Conservation (phyloP, 2,113 vertebrate genomes). For the Formicarius rufipectus region DNA sequence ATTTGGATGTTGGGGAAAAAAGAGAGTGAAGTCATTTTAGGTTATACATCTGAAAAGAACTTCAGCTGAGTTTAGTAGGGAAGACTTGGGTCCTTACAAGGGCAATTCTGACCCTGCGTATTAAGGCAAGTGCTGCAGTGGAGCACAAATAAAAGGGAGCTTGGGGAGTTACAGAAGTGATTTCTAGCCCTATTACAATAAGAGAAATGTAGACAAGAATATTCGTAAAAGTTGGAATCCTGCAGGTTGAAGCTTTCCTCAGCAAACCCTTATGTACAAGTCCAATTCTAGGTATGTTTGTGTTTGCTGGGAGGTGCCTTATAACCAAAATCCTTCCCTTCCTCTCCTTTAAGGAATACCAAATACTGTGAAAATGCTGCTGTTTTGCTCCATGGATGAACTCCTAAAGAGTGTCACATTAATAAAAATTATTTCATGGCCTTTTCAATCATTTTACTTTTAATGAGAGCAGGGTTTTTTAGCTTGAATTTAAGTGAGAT, state of each 20-base stretch:
- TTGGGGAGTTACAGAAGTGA: not conserved
- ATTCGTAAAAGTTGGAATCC: not conserved
- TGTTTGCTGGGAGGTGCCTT: not conserved
- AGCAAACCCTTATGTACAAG: fast-evolving
- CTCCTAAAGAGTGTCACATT: not conserved
- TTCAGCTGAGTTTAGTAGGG: not conserved
- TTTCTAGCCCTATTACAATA: not conserved
- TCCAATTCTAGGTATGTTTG: not conserved
- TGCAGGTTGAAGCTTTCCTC: not conserved
- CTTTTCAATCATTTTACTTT: constrained; percentile 23
- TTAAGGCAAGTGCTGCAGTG: not conserved
- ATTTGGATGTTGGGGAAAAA: not conserved
- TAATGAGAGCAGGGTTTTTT: not conserved
- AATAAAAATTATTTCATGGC: constrained; percentile 5
- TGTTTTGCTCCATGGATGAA: constrained; percentile 10
- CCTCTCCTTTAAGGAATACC: not conserved
- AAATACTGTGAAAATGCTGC: not conserved
- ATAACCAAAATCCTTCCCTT: not conserved
- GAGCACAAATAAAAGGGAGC: not conserved
- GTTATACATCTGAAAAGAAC: not conserved
- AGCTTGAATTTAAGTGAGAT: constrained; percentile 14
- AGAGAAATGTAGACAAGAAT: not conserved
- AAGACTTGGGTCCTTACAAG: not conserved
- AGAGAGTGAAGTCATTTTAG: constrained; percentile 7
- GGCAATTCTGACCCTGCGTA: not conserved